Evolutionary conservation across 1,140 invertebrate genomes (phyloP).

Genomic region (Atta colombica): DNA sequence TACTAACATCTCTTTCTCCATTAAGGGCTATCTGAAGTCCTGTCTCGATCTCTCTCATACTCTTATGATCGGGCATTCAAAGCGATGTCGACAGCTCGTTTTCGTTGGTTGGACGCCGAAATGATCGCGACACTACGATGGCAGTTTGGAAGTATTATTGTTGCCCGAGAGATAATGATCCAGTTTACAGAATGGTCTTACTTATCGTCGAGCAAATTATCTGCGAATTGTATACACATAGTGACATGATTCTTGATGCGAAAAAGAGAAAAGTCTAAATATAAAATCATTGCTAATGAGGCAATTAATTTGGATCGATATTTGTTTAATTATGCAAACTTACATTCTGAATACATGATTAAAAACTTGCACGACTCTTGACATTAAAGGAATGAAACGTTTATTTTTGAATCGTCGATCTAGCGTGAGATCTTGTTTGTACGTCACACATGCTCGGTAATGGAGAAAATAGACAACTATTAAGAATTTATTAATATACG

Average conservation of each 20-base stretch:
- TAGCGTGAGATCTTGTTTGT: constrained; percentile 35
- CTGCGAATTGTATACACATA: neutral
- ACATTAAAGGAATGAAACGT: constrained; percentile 7
- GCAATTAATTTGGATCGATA: neutral
- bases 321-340: neutral
- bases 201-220: constrained; percentile 44
- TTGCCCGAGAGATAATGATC: constrained; percentile 19
- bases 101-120: constrained; percentile 57
- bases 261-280: neutral
- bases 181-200: constrained; percentile 19
- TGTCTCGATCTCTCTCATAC: constrained; percentile 58
- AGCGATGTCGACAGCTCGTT: constrained; percentile 56
- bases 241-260: neutral
- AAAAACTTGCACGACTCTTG: constrained; percentile 5
- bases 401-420: constrained; percentile 7
- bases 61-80: constrained; percentile 63
- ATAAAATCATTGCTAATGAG: constrained; percentile 7
- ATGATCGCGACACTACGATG: neutral
- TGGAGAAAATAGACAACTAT: neutral
- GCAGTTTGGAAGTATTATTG: constrained; percentile 23
- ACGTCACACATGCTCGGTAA: neutral
- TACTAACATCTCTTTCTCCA: constrained; percentile 52
- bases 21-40: constrained; percentile 69
- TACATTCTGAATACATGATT: neutral
- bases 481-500: constrained; percentile 56